Conservation (phyloP, 2,888 invertebrate species). For the Eurytoma californica region DNA sequence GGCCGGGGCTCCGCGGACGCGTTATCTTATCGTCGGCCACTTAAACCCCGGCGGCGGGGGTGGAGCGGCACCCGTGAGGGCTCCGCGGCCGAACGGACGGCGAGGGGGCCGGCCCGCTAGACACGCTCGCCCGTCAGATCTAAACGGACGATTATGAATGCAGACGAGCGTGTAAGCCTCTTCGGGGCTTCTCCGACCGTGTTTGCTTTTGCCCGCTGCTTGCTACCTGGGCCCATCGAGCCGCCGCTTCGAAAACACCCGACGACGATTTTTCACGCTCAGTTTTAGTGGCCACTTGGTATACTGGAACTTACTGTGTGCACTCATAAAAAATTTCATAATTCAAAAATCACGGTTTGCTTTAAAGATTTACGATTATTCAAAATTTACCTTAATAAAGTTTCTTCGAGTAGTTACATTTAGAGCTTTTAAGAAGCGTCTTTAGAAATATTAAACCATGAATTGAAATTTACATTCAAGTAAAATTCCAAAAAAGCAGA, state of each 20-base stretch:
- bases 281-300: too few relatives aligned
- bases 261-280: too few relatives aligned
- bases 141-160: constrained; percentile 71
- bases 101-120: neutral
- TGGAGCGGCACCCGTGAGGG: neutral
- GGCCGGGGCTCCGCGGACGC: constrained; percentile 64
- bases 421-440: too few relatives aligned
- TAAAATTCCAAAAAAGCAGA: too few relatives aligned
- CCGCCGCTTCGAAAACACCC: neutral
- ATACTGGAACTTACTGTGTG: too few relatives aligned
- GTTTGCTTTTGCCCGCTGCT: constrained; percentile 36
- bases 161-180: constrained; percentile 69
- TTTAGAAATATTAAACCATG: too few relatives aligned
- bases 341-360: too few relatives aligned
- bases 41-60: constrained; percentile 64
- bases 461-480: too few relatives aligned
- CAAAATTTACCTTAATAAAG: too few relatives aligned
- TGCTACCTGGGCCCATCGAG: neutral
- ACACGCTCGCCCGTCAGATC: constrained; percentile 62
- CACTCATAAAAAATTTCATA: too few relatives aligned
- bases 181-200: constrained; percentile 64
- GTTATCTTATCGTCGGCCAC: constrained; percentile 74
- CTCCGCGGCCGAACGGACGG: constrained; percentile 56
- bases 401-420: too few relatives aligned
- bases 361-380: too few relatives aligned